Conservation (phyloP, 2,797 vertebrate genomes). For the Apodemus agrarius region DNA sequence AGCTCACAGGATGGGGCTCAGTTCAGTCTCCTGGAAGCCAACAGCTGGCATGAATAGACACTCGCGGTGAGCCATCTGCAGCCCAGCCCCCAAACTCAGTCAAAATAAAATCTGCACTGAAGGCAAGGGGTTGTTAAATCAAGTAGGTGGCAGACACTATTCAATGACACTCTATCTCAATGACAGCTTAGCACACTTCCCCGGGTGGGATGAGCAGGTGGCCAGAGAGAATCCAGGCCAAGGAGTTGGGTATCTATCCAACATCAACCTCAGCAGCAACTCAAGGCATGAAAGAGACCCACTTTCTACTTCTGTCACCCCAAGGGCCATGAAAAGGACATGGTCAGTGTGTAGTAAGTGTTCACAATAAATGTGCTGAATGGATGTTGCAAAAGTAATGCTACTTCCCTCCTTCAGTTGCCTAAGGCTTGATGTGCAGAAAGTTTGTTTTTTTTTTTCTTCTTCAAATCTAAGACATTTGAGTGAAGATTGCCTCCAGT, state of each 20-base stretch:
- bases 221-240: not conserved
- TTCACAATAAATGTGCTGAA: not conserved
- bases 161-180: conserved; percentile 1
- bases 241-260: not conserved
- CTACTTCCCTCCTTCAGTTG: not conserved
- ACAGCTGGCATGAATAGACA: conserved; percentile 2
- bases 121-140: conserved; percentile 22
- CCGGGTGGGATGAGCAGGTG: conserved; percentile 35
- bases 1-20: not conserved
- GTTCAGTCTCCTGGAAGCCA: not conserved
- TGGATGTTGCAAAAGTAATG: not conserved
- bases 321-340: not conserved
- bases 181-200: conserved; percentile 10
- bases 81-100: not conserved
- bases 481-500: not conserved
- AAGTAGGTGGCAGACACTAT: conserved; percentile 58
- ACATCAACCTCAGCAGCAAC: not conserved
- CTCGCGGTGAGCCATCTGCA: not conserved
- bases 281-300: not conserved
- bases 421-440: not conserved
- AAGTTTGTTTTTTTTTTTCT: not conserved
- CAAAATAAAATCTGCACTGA: conserved; percentile 13
- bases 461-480: not conserved
- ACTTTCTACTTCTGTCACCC: not conserved
- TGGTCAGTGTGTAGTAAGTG: not conserved